phyloP scores from a whole-genome alignment of 2,797 vertebrate species.

The Acipenser oxyrinchus region DNA sequence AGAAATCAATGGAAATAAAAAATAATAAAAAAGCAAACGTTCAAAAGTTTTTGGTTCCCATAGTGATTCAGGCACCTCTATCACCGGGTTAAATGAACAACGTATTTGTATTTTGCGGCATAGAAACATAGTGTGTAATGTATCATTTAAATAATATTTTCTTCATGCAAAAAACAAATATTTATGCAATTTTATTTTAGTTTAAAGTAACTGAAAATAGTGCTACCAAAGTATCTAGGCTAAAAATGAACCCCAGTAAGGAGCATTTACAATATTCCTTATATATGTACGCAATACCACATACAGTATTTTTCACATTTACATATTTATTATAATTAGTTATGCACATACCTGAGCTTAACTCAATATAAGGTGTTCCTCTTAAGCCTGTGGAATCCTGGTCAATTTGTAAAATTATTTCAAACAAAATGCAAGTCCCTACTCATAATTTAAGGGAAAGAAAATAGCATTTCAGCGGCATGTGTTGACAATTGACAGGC shows the following conservation, averaged over 20 bases:
- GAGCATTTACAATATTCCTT: slow-evolving; percentile 46
- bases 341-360: slow-evolving; percentile 87
- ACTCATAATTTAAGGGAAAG: too few species aligned
- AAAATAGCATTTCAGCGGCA: slow-evolving; percentile 15
- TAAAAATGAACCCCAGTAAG: slow-evolving; percentile 49
- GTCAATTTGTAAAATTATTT: slow-evolving; percentile 40
- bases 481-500: not conserved
- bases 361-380: slow-evolving; percentile 58
- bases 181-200: slow-evolving; percentile 47
- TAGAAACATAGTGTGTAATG: too few species aligned
- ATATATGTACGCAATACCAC: slow-evolving; percentile 50
- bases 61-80: too few species aligned
- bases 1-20: too few species aligned
- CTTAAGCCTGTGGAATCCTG: slow-evolving; percentile 48
- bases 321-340: slow-evolving; percentile 44
- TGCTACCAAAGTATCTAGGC: slow-evolving; percentile 32
- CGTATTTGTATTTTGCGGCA: too few species aligned
- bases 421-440: too few species aligned
- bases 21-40: too few species aligned
- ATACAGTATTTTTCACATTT: slow-evolving; percentile 51
- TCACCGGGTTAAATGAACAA: too few species aligned
- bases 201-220: slow-evolving; percentile 50
- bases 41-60: too few species aligned
- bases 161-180: slow-evolving; percentile 22
- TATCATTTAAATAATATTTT: too few species aligned